Evolutionary conservation across 1,140 invertebrate genomes (phyloP), one percentile per base, ranked within the genome.

Genomic region (Neodiprion lecontei): DNA sequence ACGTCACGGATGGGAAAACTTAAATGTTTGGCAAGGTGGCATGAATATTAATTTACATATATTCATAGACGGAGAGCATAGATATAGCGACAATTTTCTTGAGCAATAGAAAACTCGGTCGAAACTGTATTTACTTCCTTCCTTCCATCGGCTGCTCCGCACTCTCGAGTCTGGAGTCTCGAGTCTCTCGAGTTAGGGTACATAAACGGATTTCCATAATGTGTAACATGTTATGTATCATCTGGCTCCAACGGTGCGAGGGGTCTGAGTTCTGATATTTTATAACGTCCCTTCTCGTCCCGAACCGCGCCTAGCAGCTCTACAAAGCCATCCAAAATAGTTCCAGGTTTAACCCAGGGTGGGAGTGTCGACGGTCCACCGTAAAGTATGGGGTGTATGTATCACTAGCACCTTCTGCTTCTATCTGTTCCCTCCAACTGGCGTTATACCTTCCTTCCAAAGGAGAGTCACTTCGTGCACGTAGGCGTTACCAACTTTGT

Each of bases 401-500:
- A 40, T 40, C 28, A 40, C 28, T 40, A 40, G 28, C 28, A 40
- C 28, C 28, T 40, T 40, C 28, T 40, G 28, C 28, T 40, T 40
- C 28, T 40, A 40, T 40, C 28, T 40, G 28, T 40, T 40, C 28
- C 28, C 5, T 40, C 28, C 28, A 40, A 40, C 28, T 40, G 28
- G 28, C 28, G 28, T 40, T 40, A 40, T 40, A 40, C 28, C 28
- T 40, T 40, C 66, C 14, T 73, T 72, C 73, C 73, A 72, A 72
- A 76, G 67, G 75, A 66, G 61, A 66, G 14, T 66, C 61, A 21
- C 14, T 21, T 66, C 61, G 61, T 66, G 61, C 2, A 66, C 14
- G 4, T 66, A 14, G 2, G 61, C 67, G 17, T 21, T 7, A 12
- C 21, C 12, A 83, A 81, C 78, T 79, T 75, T 74, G 70, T 74